These are phyloP conservation scores for Drosophila silvestris DNA, from an alignment of 2,888 invertebrate genomes.

Conservation along the genomic window DNA sequence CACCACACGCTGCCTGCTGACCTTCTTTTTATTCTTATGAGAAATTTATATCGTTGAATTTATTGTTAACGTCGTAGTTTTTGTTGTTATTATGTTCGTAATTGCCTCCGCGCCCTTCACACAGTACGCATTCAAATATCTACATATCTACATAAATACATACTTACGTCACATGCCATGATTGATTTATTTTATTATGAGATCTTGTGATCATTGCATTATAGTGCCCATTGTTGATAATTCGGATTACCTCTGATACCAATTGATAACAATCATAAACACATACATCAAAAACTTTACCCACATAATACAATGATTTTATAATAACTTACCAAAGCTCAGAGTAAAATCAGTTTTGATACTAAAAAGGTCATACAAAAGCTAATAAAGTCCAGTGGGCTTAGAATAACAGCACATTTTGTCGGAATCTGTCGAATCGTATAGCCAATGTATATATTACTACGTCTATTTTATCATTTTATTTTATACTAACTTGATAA, in stretches of 20 bases:
- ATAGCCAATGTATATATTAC: not conserved
- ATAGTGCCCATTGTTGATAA: conserved; percentile 40
- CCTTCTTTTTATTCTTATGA: conserved; percentile 62
- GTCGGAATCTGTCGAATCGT: not conserved
- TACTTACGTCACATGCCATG: conserved; percentile 35
- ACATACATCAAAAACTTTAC: not conserved
- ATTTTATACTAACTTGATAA: not conserved
- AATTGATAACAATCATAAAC: conserved; percentile 8
- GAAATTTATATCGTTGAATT: conserved; percentile 46
- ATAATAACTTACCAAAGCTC: not conserved
- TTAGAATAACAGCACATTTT: not conserved
- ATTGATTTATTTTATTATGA: conserved; percentile 54
- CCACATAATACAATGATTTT: not conserved
- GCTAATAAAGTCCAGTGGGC: not conserved
- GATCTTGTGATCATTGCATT: conserved; percentile 31
- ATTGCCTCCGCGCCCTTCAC: conserved; percentile 40
- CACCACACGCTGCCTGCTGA: conserved; percentile 39
- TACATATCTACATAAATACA: not conserved
- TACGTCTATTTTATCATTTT: not conserved
- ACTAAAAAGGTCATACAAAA: not conserved
- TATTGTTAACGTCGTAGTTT: conserved; percentile 58
- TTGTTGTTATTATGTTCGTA: conserved; percentile 36
- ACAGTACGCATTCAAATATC: conserved; percentile 3
- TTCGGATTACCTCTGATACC: conserved; percentile 19
- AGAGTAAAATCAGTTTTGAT: not conserved